Conservation (phyloP, 2,113 vertebrate species). For the Rhinolophus ferrumequinum region DNA sequence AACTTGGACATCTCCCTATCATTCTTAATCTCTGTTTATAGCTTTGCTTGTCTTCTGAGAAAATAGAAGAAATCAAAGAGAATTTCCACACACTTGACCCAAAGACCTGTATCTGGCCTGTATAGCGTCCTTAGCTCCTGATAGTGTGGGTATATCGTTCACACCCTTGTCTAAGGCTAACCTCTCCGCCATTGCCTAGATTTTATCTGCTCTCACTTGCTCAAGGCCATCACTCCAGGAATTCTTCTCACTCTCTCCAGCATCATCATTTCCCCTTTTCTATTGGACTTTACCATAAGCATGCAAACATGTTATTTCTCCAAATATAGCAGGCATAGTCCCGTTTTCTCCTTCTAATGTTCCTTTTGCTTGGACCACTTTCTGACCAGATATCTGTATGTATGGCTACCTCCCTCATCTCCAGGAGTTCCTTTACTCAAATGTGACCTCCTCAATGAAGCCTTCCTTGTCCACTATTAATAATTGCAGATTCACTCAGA, state of each 20-base stretch:
- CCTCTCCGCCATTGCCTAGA: neutral
- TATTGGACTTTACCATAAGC: neutral
- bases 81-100: neutral
- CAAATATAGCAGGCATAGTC: neutral
- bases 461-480: neutral
- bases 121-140: neutral
- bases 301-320: neutral
- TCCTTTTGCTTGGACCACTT: too few species aligned
- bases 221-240: neutral
- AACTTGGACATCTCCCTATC: neutral
- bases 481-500: neutral
- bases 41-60: neutral
- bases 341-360: neutral
- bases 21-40: neutral
- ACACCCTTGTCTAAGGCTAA: neutral
- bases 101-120: neutral
- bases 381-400: too few species aligned
- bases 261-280: neutral
- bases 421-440: neutral
- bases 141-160: neutral
- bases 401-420: neutral
- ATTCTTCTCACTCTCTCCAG: neutral
- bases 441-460: neutral
- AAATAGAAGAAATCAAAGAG: neutral
- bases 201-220: neutral